Evolutionary conservation across 2,888 invertebrate species (phyloP), one percentile per base, ranked within the genome.

Genomic region (Clistopyga incitator): DNA sequence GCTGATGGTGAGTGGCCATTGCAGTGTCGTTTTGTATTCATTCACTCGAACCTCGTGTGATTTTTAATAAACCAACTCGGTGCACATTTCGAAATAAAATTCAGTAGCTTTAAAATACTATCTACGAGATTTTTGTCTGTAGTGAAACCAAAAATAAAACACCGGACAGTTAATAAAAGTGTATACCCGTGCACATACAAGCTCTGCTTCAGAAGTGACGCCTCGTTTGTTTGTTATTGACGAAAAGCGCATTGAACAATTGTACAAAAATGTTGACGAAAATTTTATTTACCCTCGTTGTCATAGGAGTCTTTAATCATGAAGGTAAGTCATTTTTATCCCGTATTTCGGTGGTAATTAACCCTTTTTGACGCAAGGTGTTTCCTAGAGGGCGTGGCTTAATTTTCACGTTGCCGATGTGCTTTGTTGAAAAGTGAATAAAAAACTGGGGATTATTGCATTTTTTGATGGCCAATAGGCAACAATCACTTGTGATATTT

Each of bases 361-460:
- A 47, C 13, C 15, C 20, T 34, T 42, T n/a, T 50, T 34, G 54
- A 20, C 20, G 59, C 52, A n/a, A 52, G 42, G 18, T 42, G n/a
- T 59, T 65, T 38, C n/a, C 23, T 25, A 11, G 56, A 83, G 79
- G 78, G 79, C 76, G 79, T 83, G 79, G 79, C 82, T 71, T 83
- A 65, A 15, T 61, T 72, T 50, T 67, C 29, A 29, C 29, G 4
- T 29, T 29, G 29, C 29, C 4, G 4, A 4, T 29, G 4, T 2
- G 29, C 29, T 29, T 29, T 29, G 4, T 29, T 4, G 4, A 2
- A 3, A 4, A 29, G 2, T 3, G 2, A 29, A 29, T 29, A 29
- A 29, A 29, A 29, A 2, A 29, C 29, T 29, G 29, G 4, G 3
- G 2, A 11, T 20, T 38, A 18, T 64, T 4, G 29, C 34, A 38